phyloP scores from a whole-genome alignment of 2,113 vertebrate species.

The Prionailurus bengalensis region DNA sequence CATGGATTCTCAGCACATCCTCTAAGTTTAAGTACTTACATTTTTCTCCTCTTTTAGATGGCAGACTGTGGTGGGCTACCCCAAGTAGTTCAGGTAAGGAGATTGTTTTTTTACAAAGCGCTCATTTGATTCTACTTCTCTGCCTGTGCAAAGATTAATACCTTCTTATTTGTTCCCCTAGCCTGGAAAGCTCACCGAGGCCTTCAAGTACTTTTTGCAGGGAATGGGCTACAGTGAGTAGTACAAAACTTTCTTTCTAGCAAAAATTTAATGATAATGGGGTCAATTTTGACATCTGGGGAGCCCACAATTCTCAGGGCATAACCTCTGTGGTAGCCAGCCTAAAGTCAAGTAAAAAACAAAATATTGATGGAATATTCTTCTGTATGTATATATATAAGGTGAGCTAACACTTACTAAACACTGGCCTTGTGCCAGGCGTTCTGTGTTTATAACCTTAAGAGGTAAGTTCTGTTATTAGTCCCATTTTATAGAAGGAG shows the following conservation, averaged over 20 bases:
- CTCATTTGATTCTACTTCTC: neutral
- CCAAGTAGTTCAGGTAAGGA: conserved; percentile 96
- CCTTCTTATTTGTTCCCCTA: conserved; percentile 72
- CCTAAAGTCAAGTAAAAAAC: neutral
- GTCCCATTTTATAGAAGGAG: conserved; percentile 8
- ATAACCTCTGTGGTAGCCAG: neutral
- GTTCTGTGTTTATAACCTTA: conserved; percentile 30
- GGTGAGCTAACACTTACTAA: neutral
- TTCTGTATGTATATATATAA: neutral
- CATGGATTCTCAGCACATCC: neutral
- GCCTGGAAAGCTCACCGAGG: conserved; percentile 96
- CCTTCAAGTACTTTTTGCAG: conserved; percentile 99
- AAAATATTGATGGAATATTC: neutral
- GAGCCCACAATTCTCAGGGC: neutral
- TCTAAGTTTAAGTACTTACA: neutral
- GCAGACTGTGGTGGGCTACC: conserved; percentile 97
- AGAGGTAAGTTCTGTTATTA: conserved; percentile 57
- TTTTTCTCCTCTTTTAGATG: conserved; percentile 91
- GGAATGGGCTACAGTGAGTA: conserved; percentile 99
- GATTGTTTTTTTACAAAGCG: neutral
- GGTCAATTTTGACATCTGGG: conserved; percentile 15
- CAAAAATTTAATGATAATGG: neutral
- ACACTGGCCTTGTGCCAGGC: neutral
- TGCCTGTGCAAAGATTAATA: conserved; percentile 61
- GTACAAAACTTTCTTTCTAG: conserved; percentile 44